phyloP scores from a whole-genome alignment of 2,113 vertebrate species.

The Alethe diademata region DNA sequence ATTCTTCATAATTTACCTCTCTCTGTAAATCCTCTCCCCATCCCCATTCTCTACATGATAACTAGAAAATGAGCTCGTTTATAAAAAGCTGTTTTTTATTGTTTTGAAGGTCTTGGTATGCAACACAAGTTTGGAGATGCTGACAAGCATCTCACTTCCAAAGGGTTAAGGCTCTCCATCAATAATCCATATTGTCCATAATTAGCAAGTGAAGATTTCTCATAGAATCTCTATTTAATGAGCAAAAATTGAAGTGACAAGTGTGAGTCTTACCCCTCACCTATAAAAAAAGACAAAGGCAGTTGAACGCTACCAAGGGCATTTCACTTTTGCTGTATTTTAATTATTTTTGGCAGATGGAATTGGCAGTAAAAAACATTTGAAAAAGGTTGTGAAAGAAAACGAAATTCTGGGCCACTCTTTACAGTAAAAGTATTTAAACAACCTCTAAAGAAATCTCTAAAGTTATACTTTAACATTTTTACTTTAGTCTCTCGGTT shows the following conservation, averaged over 20 bases:
- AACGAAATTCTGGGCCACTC: neutral
- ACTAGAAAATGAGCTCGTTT: neutral
- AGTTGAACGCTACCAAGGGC: accelerated
- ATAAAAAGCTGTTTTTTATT: neutral
- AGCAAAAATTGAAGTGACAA: neutral
- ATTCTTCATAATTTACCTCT: neutral
- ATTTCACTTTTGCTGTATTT: neutral
- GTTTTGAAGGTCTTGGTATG: neutral
- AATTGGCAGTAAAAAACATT: neutral
- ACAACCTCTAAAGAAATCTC: neutral
- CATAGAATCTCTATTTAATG: neutral
- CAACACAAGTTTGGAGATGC: neutral
- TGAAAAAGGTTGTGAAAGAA: neutral
- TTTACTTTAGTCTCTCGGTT: neutral
- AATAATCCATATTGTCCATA: neutral
- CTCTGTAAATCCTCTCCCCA: neutral
- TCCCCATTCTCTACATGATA: neutral
- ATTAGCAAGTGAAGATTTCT: neutral
- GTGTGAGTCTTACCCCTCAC: neutral
- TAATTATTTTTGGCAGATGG: neutral
- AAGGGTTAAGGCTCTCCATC: neutral
- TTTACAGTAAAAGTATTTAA: neutral
- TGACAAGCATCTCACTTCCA: neutral
- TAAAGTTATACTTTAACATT: neutral
- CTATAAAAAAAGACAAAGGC: neutral